Evolutionary conservation across 2,797 vertebrate species (phyloP).

Genomic region (Protonibea diacanthus): DNA sequence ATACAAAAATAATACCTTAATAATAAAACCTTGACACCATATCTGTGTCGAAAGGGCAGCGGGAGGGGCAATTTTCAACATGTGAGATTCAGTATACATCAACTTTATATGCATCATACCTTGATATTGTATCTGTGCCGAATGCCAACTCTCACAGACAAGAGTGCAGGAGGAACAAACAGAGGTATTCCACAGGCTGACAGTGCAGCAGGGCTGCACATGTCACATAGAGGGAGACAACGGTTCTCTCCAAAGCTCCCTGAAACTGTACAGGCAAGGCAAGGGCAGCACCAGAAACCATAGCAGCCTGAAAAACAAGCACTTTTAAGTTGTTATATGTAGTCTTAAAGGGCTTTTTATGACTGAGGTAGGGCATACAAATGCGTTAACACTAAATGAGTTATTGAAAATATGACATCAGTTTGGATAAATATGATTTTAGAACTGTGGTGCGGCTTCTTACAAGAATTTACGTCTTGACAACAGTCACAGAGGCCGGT

Average conservation of each 20-base stretch:
- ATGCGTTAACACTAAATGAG: neutral
- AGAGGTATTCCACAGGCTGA: conserved; percentile 45
- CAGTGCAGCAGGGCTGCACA: conserved; percentile 16
- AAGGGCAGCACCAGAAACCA: conserved; percentile 77
- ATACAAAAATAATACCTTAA: too few species aligned
- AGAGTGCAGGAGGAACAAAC: conserved; percentile 52
- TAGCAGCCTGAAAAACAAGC: conserved; percentile 62
- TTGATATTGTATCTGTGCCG: conserved; percentile 50
- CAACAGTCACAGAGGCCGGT: conserved; percentile 60
- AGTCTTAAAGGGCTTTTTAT: neutral
- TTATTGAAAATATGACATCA: neutral
- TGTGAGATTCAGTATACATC: too few species aligned
- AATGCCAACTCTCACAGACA: conserved; percentile 49
- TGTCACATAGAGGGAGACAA: conserved; percentile 73
- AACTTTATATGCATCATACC: too few species aligned
- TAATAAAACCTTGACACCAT: too few species aligned
- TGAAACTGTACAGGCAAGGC: conserved; percentile 66
- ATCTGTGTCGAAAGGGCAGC: too few species aligned
- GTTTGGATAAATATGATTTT: neutral
- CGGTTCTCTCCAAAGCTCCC: conserved; percentile 49
- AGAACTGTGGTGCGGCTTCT: conserved; percentile 19
- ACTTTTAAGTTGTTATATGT: neutral
- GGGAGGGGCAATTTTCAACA: too few species aligned
- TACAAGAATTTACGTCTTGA: conserved; percentile 54
- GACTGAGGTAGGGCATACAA: neutral